Evolutionary conservation across 2,797 vertebrate genomes (phyloP).

Genomic region (Gobionotothen gibberifrons): DNA sequence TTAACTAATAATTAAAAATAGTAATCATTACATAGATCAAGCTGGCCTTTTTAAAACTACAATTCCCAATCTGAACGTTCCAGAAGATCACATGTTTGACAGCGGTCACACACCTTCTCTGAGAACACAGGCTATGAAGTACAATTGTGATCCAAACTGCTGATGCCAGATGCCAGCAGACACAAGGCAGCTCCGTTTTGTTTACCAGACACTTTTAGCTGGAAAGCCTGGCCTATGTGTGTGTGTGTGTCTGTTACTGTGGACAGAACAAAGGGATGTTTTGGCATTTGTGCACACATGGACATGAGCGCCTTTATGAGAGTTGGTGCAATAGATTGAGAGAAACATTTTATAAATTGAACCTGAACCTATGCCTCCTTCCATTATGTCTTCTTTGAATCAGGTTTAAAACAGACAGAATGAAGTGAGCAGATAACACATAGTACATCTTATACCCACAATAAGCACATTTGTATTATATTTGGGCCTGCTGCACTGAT

Average conservation of each 20-base stretch:
- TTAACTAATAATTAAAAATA: background rate
- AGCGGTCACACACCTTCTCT: conserved; percentile 64
- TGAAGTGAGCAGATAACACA: background rate
- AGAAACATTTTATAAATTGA: conserved; percentile 6
- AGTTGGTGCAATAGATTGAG: conserved; percentile 24
- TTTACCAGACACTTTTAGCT: conserved; percentile 84
- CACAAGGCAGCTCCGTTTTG: conserved; percentile 83
- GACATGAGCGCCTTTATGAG: conserved; percentile 48
- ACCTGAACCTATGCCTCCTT: background rate
- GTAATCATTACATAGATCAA: background rate
- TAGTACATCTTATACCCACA: background rate
- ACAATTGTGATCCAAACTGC: conserved; percentile 86
- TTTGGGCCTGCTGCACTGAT: conserved; percentile 13
- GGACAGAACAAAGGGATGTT: conserved; percentile 77
- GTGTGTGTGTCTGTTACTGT: conserved; percentile 51
- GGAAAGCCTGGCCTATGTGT: conserved; percentile 63
- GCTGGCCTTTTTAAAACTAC: conserved; percentile 9
- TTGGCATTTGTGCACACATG: conserved; percentile 60
- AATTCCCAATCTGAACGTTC: conserved; percentile 57
- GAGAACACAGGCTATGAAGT: conserved; percentile 74
- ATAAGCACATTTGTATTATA: conserved; percentile 1
- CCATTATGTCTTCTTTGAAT: background rate
- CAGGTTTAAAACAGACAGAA: background rate
- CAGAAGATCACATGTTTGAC: conserved; percentile 55
- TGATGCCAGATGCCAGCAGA: conserved; percentile 87